Conservation (phyloP, 2,113 vertebrate species). For the Falcunculus frontatus region DNA sequence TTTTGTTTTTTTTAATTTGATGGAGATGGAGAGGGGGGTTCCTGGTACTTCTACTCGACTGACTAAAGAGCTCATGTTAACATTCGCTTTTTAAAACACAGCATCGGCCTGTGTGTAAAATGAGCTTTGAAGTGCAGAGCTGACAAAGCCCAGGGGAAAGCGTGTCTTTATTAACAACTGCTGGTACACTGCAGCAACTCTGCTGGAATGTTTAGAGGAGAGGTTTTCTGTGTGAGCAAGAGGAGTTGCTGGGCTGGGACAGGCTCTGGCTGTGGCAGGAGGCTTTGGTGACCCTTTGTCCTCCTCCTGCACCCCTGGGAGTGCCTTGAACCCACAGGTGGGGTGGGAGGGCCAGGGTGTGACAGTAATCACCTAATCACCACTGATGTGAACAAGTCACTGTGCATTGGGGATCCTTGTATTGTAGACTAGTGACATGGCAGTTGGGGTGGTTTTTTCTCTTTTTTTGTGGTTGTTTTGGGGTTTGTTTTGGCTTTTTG, state of each 20-base stretch:
- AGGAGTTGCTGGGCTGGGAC: neutral
- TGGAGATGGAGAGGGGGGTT: neutral
- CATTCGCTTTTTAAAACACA: neutral
- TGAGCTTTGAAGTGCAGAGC: constrained; percentile 60
- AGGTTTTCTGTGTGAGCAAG: neutral
- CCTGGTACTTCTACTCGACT: neutral
- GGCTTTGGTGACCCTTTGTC: neutral
- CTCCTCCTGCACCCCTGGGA: neutral
- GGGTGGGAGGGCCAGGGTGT: neutral
- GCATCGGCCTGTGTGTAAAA: neutral
- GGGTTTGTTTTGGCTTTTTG: neutral
- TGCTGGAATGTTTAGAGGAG: neutral
- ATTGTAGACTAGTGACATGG: rapidly evolving
- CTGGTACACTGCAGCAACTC: neutral
- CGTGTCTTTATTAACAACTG: constrained; percentile 24
- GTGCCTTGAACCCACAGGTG: neutral
- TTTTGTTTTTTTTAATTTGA: neutral
- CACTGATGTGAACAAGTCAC: neutral
- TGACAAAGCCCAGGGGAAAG: constrained; percentile 54
- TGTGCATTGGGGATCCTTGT: neutral
- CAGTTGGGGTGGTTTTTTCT: rapidly evolving
- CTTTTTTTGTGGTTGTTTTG: too few species aligned
- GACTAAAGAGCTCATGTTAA: constrained; percentile 59
- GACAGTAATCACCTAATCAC: rapidly evolving
- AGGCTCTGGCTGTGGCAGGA: neutral